Percentiles rank a stretch among this genome's conserved stretches.
phyloP scores from a whole-genome alignment of 92 coral and sea anemone species.

The Nematostella vectensis region DNA sequence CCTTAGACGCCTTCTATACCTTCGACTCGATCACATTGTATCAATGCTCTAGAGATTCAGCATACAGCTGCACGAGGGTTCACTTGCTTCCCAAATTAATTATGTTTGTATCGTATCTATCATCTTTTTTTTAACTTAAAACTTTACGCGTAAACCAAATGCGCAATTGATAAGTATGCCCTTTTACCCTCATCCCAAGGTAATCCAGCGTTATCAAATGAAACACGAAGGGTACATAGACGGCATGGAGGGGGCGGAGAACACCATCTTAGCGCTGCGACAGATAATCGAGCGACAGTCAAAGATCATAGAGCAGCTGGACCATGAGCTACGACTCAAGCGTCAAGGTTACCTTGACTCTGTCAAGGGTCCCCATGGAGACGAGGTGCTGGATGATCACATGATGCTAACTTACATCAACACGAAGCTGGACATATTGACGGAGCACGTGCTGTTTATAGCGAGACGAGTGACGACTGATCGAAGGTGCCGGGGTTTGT shows the following conservation, averaged over 20 bases:
- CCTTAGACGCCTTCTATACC: too few relatives aligned
- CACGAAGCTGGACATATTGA: slow-evolving; percentile 33
- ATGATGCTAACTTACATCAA: slow-evolving; percentile 39
- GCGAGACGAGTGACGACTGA: slow-evolving; percentile 23
- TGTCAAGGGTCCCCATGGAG: slow-evolving; percentile 1
- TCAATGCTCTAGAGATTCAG: too few relatives aligned
- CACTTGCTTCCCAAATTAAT: too few relatives aligned
- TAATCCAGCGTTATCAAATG: not conserved
- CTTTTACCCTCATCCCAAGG: too few relatives aligned
- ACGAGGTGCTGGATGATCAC: slow-evolving; percentile 16
- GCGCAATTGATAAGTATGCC: too few relatives aligned
- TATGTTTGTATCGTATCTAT: too few relatives aligned
- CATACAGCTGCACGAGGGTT: too few relatives aligned
- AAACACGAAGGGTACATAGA: slow-evolving; percentile 8
- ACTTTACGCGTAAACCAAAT: too few relatives aligned
- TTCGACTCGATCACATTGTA: too few relatives aligned
- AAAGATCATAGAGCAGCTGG: slow-evolving; percentile 38
- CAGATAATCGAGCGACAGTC: slow-evolving; percentile 52
- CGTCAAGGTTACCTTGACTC: slow-evolving; percentile 4
- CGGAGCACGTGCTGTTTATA: slow-evolving; percentile 32
- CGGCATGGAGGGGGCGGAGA: slow-evolving; percentile 14
- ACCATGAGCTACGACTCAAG: slow-evolving; percentile 23
- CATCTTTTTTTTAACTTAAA: too few relatives aligned
- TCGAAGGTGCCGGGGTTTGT: slow-evolving; percentile 65
- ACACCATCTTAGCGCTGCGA: slow-evolving; percentile 23